phyloP scores from a whole-genome alignment of 2,797 vertebrate genomes.

The Ctenosaura bakeri region DNA sequence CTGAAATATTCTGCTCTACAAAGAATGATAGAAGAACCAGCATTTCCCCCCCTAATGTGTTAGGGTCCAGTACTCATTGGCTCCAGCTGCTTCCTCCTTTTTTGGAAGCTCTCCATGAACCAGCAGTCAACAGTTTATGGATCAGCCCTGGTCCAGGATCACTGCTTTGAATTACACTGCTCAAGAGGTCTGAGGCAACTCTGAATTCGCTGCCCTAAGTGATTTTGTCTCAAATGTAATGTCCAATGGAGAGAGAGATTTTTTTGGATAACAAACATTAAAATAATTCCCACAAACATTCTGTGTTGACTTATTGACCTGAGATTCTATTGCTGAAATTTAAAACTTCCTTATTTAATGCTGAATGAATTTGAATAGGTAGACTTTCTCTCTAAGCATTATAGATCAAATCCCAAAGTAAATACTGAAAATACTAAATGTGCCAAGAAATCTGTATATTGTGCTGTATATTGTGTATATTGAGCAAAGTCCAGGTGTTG shows the following conservation, averaged over 20 bases:
- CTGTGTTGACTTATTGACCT: slow-evolving; percentile 1
- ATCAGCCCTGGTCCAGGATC: too few relatives aligned
- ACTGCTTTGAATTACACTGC: too few relatives aligned
- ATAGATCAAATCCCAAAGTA: slow-evolving; percentile 54
- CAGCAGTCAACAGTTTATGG: too few relatives aligned
- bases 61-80: too few relatives aligned
- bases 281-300: slow-evolving; percentile 35
- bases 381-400: slow-evolving; percentile 48
- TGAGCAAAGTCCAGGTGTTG: too few relatives aligned
- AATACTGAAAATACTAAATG: slow-evolving; percentile 53
- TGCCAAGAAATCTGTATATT: slow-evolving; percentile 51
- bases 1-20: background rate
- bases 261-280: slow-evolving; percentile 3
- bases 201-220: too few relatives aligned
- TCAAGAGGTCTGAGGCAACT: background rate
- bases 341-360: slow-evolving; percentile 42
- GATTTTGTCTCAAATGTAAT: background rate
- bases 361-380: slow-evolving; percentile 51
- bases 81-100: too few relatives aligned
- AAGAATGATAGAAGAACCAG: background rate
- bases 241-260: background rate
- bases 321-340: slow-evolving; percentile 32
- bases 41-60: too few relatives aligned
- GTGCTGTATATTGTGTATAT: too few relatives aligned
- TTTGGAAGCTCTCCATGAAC: too few relatives aligned